Base-by-base conservation (phyloP, 2,888 invertebrate species). In the Phyto melanocephala region DNA sequence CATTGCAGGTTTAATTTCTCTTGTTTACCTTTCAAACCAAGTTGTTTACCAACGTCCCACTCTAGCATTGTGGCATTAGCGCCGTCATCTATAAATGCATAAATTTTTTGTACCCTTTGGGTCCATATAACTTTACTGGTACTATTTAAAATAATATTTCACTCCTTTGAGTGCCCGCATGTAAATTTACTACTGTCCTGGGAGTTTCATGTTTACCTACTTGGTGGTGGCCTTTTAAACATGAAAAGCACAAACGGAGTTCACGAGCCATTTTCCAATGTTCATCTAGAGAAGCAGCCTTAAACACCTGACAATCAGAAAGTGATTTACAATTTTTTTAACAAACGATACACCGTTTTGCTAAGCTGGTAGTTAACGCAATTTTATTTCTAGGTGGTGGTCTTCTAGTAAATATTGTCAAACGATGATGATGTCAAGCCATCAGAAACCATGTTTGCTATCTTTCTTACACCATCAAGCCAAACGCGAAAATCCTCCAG, bases 41-140 rank as follows among this genome's bases (percentile, higher is more conserved):
- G 13, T 42, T 42, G 5, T 42, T 42, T 42, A 42, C 40, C 40
- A n/a, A 42, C 6, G 15, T 71, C 50, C 45, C 56, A 62, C 17
- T 71, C 54, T 22, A 80, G 28, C 17, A 62, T 58, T 11, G 63
- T 70, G 17, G 70, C 65, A 11, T 67, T 24, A 17, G 63, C 68
- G n/a, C 65, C 68, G 45, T 76, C 76, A 20, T 76, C 71, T 15
- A 81, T 60, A 42, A 76, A 65, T 20, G 76, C 81, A 11, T 65
- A 65, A 10, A 52, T 68, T 10, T 22, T 0, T 63, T 13, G n/a
- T 11, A n/a, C 7, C 35, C 33, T 0, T 47, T 54, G 0, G 67
- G 62, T 7, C 63, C 78, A 63, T 54, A 74, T 17, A 81, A 20
- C 3, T 28, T 78, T 4, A 81, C 52, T 13, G 78, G 78, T 1